phyloP scores from a whole-genome alignment of 2,888 invertebrate species.

The Sinhomidia bicolor region DNA sequence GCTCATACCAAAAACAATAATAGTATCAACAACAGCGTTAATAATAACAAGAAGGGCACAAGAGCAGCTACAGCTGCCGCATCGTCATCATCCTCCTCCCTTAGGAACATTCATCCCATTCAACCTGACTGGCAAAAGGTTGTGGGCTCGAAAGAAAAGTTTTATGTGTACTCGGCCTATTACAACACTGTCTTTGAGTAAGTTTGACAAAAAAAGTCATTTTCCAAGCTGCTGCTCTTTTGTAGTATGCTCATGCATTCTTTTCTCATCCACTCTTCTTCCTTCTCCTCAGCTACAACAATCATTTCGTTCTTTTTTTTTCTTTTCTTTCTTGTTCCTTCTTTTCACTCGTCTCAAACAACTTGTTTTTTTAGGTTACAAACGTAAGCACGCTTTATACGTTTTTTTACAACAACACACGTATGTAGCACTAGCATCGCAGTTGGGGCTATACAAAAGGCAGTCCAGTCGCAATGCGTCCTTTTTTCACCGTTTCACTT shows the following conservation, averaged over 20 bases:
- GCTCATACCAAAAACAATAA: constrained; percentile 19
- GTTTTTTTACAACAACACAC: neutral
- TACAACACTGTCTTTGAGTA: constrained; percentile 84
- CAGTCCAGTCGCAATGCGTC: constrained; percentile 69
- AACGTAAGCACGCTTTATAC: too few species aligned
- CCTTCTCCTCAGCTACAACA: neutral
- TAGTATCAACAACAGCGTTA: constrained; percentile 20
- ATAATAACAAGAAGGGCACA: constrained; percentile 57
- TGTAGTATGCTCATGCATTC: constrained; percentile 20
- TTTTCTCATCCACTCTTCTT: neutral
- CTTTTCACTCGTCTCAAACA: neutral
- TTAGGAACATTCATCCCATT: constrained; percentile 75
- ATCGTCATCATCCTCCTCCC: constrained; percentile 63
- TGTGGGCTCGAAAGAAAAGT: constrained; percentile 84
- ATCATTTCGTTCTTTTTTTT: constrained; percentile 27
- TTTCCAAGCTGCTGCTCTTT: constrained; percentile 65
- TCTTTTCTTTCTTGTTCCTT: neutral
- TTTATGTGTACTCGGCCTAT: constrained; percentile 95
- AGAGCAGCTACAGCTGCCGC: constrained; percentile 38
- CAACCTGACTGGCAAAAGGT: constrained; percentile 81
- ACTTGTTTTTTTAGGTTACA: constrained; percentile 2
- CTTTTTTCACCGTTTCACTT: constrained; percentile 59
- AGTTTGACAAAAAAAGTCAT: constrained; percentile 74
- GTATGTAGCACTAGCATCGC: neutral
- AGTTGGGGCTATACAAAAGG: too few species aligned